A percentile compares a stretch with the other conserved stretches of the same genome.
Conservation (phyloP, 2,113 vertebrate species). For the Synodontis membranacea region DNA sequence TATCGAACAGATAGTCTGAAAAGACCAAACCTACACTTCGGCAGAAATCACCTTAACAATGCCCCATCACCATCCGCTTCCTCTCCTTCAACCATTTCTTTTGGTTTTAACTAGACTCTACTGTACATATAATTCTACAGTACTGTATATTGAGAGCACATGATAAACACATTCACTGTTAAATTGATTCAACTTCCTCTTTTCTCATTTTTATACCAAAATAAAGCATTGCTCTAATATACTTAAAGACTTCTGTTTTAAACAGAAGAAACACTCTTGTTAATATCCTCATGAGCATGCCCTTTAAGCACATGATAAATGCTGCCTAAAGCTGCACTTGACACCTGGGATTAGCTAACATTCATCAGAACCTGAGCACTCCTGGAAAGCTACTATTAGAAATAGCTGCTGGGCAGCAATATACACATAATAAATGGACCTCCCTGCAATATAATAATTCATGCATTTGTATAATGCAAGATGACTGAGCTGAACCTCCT, state of each 20-base stretch:
- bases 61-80: no score
- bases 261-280: slow-evolving; percentile 45
- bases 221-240: slow-evolving; percentile 51
- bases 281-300: slow-evolving; percentile 57
- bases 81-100: neutral
- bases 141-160: slow-evolving; percentile 9
- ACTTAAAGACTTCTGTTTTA: slow-evolving; percentile 52
- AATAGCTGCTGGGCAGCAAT: slow-evolving; percentile 59
- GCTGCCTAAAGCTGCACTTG: slow-evolving; percentile 48
- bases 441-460: slow-evolving; percentile 55
- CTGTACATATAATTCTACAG: neutral
- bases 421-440: slow-evolving; percentile 59
- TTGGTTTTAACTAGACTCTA: neutral
- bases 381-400: slow-evolving; percentile 53
- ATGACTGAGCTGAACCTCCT: slow-evolving; percentile 47
- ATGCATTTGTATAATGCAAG: slow-evolving; percentile 53
- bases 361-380: slow-evolving; percentile 58
- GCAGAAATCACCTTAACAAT: neutral
- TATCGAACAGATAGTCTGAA: neutral
- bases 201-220: slow-evolving; percentile 46
- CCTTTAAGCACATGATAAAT: slow-evolving; percentile 62
- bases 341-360: slow-evolving; percentile 60
- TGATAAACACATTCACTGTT: slow-evolving; percentile 22
- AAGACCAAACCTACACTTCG: neutral
- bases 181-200: slow-evolving; percentile 13